Evolutionary conservation across 2,113 vertebrate genomes (phyloP).

Genomic region (Leucoraja erinaceus): DNA sequence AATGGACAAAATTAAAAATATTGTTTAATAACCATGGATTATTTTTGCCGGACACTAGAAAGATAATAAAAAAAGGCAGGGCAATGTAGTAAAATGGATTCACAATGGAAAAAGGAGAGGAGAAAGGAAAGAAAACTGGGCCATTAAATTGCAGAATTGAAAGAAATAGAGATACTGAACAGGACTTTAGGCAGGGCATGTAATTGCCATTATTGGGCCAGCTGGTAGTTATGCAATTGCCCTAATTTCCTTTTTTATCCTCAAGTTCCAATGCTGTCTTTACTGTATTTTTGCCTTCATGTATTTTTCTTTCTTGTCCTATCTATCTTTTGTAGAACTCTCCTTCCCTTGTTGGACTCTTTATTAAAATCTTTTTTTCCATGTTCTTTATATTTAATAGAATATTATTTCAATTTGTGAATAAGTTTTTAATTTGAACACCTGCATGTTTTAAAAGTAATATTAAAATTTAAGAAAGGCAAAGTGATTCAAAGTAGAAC

Average conservation of each 20-base stretch:
- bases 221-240: no score
- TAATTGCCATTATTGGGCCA: not conserved
- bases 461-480: no score
- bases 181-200: not conserved
- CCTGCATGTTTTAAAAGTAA: no score
- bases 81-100: not conserved
- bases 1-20: not conserved
- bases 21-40: not conserved
- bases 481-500: no score
- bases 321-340: no score
- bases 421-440: no score
- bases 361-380: not conserved
- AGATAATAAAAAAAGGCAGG: not conserved
- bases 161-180: not conserved
- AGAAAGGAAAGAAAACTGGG: not conserved
- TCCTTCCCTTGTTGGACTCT: no score
- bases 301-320: no score
- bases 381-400: no score
- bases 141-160: not conserved
- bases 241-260: not conserved
- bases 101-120: not conserved
- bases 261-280: not conserved
- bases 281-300: not conserved
- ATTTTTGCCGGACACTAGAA: not conserved
- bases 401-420: no score